Percentiles rank a stretch among this genome's conserved stretches.
phyloP scores from a whole-genome alignment of 1,140 invertebrate species.

The Pissodes strobi region DNA sequence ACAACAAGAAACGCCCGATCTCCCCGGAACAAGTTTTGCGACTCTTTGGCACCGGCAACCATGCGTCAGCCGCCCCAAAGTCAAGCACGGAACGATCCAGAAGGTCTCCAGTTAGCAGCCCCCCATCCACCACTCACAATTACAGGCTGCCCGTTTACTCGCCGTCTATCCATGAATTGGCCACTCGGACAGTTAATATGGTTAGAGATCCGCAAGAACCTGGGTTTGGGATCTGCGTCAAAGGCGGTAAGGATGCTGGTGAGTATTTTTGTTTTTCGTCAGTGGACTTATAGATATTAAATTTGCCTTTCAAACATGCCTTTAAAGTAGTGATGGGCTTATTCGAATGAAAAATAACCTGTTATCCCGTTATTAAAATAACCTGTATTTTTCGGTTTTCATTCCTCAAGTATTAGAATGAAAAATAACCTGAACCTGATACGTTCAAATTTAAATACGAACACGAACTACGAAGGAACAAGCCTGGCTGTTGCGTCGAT shows the following conservation, averaged over 20 bases:
- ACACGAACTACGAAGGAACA: too few relatives aligned
- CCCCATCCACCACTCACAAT: constrained; percentile 69
- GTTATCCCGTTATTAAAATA: too few relatives aligned
- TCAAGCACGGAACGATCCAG: constrained; percentile 55
- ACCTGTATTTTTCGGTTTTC: too few relatives aligned
- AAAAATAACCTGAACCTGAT: too few relatives aligned
- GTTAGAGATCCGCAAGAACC: constrained; percentile 77
- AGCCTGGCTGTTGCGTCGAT: too few relatives aligned
- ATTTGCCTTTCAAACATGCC: too few relatives aligned
- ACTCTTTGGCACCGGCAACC: constrained; percentile 62
- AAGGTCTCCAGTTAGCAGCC: constrained; percentile 74
- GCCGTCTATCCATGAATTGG: constrained; percentile 67
- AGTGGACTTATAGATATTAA: too few relatives aligned
- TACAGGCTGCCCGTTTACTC: constrained; percentile 44
- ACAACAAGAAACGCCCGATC: constrained; percentile 70
- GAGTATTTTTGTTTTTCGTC: constrained; percentile 29
- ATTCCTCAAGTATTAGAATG: too few relatives aligned
- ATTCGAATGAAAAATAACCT: too few relatives aligned
- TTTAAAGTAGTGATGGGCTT: too few relatives aligned
- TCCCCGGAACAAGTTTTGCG: constrained; percentile 78
- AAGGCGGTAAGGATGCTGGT: constrained; percentile 86
- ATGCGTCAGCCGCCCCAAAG: constrained; percentile 27
- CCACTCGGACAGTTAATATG: constrained; percentile 82
- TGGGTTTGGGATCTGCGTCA: constrained; percentile 87
- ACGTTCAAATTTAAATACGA: too few relatives aligned